These are phyloP conservation scores for Echeneis naucrates DNA, from an alignment of 2,797 vertebrate genomes.

Conservation along the genomic window DNA sequence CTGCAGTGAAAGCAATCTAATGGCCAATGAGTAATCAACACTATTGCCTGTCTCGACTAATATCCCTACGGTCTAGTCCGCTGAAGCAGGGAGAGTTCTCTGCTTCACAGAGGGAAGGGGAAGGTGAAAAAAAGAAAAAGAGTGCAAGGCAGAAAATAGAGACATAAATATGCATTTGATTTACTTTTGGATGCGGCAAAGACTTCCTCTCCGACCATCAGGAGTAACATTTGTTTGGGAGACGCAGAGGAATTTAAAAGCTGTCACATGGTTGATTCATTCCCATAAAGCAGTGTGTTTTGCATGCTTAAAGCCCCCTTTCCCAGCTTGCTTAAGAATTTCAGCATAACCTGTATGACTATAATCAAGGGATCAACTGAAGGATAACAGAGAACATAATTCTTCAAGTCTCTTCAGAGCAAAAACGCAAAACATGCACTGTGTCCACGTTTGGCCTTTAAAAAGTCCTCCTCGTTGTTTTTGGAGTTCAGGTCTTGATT, in stretches of 20 bases:
- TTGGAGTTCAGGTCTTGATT: constrained; percentile 58
- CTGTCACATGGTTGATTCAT: constrained; percentile 76
- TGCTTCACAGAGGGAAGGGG: constrained; percentile 40
- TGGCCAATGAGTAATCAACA: constrained; percentile 90
- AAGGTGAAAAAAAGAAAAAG: constrained; percentile 3
- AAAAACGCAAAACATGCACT: constrained; percentile 61
- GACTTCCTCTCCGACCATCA: constrained; percentile 68
- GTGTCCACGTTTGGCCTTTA: constrained; percentile 47
- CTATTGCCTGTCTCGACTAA: constrained; percentile 88
- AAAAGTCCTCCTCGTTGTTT: constrained; percentile 63
- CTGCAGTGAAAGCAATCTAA: constrained; percentile 89
- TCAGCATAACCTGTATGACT: constrained; percentile 74
- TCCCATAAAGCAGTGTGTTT: constrained; percentile 73
- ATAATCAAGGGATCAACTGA: constrained; percentile 78
- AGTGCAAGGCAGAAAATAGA: constrained; percentile 55
- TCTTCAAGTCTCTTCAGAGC: constrained; percentile 65
- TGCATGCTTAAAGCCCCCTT: constrained; percentile 71
- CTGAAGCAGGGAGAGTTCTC: constrained; percentile 70
- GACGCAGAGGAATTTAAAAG: constrained; percentile 73
- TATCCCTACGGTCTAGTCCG: constrained; percentile 74
- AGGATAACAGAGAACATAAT: constrained; percentile 75
- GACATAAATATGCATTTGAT: constrained; percentile 72
- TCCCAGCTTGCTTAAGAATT: constrained; percentile 78
- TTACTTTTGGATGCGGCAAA: constrained; percentile 74
- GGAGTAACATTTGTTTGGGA: constrained; percentile 75